These are phyloP conservation scores for Merluccius polli DNA, from an alignment of 2,797 vertebrate genomes.

Conservation along the genomic window DNA sequence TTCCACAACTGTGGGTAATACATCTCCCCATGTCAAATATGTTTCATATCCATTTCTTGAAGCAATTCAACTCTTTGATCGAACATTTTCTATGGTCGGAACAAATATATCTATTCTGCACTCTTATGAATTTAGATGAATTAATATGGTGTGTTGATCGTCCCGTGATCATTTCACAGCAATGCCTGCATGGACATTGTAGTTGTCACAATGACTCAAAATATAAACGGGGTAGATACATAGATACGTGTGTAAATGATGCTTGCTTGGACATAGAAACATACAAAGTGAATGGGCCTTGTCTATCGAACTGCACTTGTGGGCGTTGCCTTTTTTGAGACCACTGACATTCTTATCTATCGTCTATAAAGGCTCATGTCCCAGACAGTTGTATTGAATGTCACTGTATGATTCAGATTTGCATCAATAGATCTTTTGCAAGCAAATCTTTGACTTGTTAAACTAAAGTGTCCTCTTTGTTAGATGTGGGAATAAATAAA, in stretches of 20 bases:
- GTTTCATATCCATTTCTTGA: constrained; percentile 5
- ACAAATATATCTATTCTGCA: neutral
- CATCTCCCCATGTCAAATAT: constrained; percentile 14
- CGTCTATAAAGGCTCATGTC: neutral
- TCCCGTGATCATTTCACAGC: neutral
- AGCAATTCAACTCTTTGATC: constrained; percentile 48
- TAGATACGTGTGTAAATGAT: neutral
- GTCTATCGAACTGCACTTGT: neutral
- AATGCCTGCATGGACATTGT: neutral
- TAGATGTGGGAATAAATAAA: neutral
- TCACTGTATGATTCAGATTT: neutral
- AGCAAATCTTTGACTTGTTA: neutral
- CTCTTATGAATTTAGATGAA: neutral
- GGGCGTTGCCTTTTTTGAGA: neutral
- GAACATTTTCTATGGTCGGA: constrained; percentile 64
- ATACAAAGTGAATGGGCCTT: neutral
- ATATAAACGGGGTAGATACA: neutral
- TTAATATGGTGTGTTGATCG: neutral
- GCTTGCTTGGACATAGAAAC: neutral
- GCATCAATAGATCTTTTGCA: neutral
- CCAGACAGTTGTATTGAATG: neutral
- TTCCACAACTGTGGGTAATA: constrained; percentile 29
- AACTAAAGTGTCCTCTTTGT: neutral
- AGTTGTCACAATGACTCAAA: neutral
- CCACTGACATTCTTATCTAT: neutral